These are phyloP conservation scores for Seriola quinqueradiata DNA, from an alignment of 2,113 vertebrate species.

Conservation along the genomic window DNA sequence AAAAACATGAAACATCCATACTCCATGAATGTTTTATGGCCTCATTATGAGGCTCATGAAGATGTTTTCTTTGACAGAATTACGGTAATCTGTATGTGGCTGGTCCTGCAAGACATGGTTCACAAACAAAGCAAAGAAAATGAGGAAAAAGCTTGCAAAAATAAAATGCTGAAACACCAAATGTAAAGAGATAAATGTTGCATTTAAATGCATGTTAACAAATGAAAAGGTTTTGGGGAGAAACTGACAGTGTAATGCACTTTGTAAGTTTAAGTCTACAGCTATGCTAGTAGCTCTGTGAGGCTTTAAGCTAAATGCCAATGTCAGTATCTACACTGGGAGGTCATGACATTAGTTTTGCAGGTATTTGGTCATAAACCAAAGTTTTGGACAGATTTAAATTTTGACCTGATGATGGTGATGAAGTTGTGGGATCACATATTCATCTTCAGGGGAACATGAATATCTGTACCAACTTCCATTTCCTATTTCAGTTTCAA, in stretches of 20 bases:
- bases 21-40: slow-evolving; percentile 42
- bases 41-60: slow-evolving; percentile 9
- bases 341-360: no score
- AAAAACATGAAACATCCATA: slow-evolving; percentile 45
- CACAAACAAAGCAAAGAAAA: not conserved
- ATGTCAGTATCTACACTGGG: no score
- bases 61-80: not conserved
- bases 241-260: not conserved
- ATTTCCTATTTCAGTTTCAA: no score
- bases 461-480: no score
- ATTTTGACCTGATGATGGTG: no score
- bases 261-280: not conserved
- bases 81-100: not conserved
- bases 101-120: not conserved
- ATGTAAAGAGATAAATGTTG: not conserved
- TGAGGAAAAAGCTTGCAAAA: not conserved
- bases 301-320: no score
- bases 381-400: no score
- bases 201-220: no score
- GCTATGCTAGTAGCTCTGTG: not conserved
- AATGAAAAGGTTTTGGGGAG: not conserved
- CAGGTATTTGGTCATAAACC: no score
- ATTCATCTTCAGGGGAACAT: no score
- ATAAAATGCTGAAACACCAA: not conserved
- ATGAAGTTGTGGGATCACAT: no score